Base-by-base conservation (phyloP, 2,113 vertebrate genomes). In the Stigmatopora argus region DNA sequence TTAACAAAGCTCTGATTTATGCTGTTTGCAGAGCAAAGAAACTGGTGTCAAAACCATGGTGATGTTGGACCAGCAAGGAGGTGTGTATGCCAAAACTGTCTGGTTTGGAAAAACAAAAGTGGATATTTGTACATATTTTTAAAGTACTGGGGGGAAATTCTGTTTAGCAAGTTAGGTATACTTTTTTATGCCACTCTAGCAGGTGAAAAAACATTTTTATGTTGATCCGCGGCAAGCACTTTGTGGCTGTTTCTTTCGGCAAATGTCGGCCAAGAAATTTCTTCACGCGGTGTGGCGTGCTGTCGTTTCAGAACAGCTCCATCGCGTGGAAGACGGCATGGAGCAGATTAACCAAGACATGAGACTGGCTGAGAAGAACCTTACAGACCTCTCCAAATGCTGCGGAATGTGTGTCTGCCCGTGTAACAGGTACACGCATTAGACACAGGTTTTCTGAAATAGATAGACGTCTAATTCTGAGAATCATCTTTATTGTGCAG, bases 331-430 rank as follows among this genome's bases (percentile, higher is more conserved):
- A 53, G 90, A 92, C 78, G 96, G 95, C 79, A 93, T 99, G 96
- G 95, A 98, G 79, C 92, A 96, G 87, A 99, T 98, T 91, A 98
- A 99, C 88, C 90, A 97, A 86, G 97, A 99, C 82, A 96, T 98
- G 97, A 93, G 79, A 70, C 88, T 93, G 83, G 94, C 97, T 53
- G 96, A 99, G 89, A 99, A 94, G 83, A 96, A 96, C 72, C 87
- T 98, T 77, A 97, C 93, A 2, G 95, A 98, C 72, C 94, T 99
- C 70, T 95, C 94, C 71, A 98, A 95, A 72, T 98, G 97, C 79
- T 98, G 96, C 74, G 97, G 95, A 11, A 87, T 99, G 63, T 99
- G 97, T 78, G 91, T 98, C 62, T 99, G 95, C 82, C 95, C 96
- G 67, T 97, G 96, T 83, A 92, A 95, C 87, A 94, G 94, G 97